Conservation (phyloP, 2,797 vertebrate species). For the Erethizon dorsatum region DNA sequence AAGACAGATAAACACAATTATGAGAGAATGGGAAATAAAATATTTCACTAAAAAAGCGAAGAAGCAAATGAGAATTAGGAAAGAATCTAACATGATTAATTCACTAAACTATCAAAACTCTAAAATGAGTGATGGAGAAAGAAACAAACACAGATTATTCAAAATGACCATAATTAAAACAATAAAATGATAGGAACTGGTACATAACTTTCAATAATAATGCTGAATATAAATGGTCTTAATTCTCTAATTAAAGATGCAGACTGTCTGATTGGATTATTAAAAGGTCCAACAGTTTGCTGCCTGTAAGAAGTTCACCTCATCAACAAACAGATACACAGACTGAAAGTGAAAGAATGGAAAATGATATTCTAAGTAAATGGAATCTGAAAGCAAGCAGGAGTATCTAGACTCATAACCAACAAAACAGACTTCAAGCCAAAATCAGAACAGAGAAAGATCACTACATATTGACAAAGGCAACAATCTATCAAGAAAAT, state of each 20-base stretch:
- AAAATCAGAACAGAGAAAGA: background rate
- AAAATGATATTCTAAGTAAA: background rate
- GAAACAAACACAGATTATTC: background rate
- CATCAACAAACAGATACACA: background rate
- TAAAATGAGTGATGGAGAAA: background rate
- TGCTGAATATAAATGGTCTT: background rate
- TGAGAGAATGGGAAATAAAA: background rate
- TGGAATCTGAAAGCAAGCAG: background rate
- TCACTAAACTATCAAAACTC: background rate
- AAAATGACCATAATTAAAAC: background rate
- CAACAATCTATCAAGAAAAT: background rate
- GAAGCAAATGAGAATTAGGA: background rate
- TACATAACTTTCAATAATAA: background rate
- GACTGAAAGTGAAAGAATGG: background rate
- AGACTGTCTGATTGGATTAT: background rate
- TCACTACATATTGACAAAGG: background rate
- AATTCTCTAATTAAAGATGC: background rate
- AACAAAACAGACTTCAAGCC: background rate
- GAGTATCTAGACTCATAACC: background rate
- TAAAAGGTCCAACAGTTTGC: background rate
- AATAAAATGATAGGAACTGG: background rate
- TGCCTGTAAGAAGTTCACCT: background rate
- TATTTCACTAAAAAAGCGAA: background rate
- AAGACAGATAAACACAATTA: background rate
- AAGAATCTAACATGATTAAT: background rate